Conservation (phyloP, 2,888 invertebrate genomes). For the Baronia brevicornis region DNA sequence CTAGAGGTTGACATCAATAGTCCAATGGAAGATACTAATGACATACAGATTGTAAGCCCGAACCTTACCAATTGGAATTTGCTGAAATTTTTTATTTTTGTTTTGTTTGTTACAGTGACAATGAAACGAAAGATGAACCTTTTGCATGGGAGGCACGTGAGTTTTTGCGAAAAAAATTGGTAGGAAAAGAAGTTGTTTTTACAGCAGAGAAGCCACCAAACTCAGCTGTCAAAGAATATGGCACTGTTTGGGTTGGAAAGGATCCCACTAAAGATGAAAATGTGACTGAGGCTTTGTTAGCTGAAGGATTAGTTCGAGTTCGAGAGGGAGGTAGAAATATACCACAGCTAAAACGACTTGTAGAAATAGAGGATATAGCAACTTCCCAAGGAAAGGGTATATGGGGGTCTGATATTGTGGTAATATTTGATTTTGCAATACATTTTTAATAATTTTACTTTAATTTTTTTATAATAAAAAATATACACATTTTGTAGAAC, state of each 20-base stretch:
- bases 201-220: slow-evolving; percentile 89
- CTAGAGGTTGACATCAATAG: no score
- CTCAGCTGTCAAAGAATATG: slow-evolving; percentile 88
- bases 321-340: slow-evolving; percentile 74
- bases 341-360: slow-evolving; percentile 80
- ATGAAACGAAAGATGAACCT: slow-evolving; percentile 90
- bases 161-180: slow-evolving; percentile 91
- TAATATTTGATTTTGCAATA: slow-evolving; percentile 22
- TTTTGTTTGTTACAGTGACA: slow-evolving; percentile 74
- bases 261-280: slow-evolving; percentile 88
- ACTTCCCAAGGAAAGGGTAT: slow-evolving; percentile 91
- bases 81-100: neutral
- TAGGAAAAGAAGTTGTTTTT: slow-evolving; percentile 93
- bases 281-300: slow-evolving; percentile 89
- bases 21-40: no score
- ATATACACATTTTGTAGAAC: slow-evolving; percentile 50
- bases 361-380: slow-evolving; percentile 93
- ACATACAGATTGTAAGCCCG: no score
- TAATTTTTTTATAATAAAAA: neutral
- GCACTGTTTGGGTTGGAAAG: slow-evolving; percentile 89
- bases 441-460: neutral
- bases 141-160: slow-evolving; percentile 99
- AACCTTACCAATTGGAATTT: no score
- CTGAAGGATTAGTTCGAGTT: slow-evolving; percentile 92
- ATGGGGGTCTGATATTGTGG: slow-evolving; percentile 74